phyloP scores from a whole-genome alignment of 2,797 vertebrate genomes.

The Trachops cirrhosus region DNA sequence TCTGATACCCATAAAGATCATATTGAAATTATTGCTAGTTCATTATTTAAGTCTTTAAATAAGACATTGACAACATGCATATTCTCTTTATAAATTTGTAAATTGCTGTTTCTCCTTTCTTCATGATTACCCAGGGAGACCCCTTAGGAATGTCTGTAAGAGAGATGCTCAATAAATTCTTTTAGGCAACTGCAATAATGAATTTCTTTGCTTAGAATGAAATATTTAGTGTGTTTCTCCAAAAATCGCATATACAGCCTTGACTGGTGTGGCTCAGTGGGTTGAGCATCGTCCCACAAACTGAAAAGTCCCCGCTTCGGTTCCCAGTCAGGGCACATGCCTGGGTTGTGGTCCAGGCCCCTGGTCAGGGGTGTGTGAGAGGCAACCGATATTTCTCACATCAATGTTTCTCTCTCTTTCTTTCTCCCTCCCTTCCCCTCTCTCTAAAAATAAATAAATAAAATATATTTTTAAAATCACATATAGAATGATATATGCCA shows the following conservation, averaged over 20 bases:
- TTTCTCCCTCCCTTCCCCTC: not conserved
- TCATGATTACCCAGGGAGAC: not conserved
- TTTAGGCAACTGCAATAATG: not conserved
- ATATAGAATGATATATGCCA: not conserved
- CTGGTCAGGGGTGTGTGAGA: not conserved
- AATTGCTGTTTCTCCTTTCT: not conserved
- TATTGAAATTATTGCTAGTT: not conserved
- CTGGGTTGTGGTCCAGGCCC: too few species aligned
- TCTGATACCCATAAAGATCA: not conserved
- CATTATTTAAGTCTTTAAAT: conserved; percentile 8
- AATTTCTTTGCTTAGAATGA: not conserved
- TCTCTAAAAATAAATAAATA: not conserved
- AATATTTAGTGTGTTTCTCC: not conserved
- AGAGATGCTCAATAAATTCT: not conserved
- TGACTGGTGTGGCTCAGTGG: not conserved
- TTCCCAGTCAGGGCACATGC: not conserved
- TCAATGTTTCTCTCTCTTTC: not conserved
- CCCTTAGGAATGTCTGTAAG: not conserved
- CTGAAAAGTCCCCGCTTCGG: not conserved
- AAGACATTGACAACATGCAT: not conserved
- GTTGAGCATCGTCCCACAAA: not conserved
- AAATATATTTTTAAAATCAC: not conserved
- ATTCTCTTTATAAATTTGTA: not conserved
- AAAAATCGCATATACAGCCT: not conserved
- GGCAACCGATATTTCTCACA: not conserved